A percentile compares a stretch with the other conserved stretches of the same genome.
These are phyloP conservation scores for Zosterops lateralis DNA, from an alignment of 2,113 vertebrate species.

Conservation along the genomic window DNA sequence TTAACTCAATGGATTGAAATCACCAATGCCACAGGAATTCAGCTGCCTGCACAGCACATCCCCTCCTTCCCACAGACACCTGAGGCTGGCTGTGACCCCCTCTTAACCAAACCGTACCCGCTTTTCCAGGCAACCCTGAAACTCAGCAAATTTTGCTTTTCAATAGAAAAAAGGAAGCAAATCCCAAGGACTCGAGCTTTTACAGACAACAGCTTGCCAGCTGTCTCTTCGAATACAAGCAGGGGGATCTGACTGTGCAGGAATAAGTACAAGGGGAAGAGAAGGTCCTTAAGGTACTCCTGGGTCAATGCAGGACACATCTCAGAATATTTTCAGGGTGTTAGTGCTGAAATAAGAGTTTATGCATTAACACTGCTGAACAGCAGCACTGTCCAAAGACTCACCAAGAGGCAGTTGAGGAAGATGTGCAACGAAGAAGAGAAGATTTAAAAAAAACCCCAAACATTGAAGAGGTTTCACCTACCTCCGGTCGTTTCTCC, in stretches of 20 bases:
- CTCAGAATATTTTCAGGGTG: not conserved
- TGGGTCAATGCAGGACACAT: not conserved
- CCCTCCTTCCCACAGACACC: not conserved
- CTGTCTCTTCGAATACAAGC: not conserved
- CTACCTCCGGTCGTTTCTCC: conserved; percentile 90
- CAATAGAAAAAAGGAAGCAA: not conserved
- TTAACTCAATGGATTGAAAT: not conserved
- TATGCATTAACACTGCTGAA: not conserved
- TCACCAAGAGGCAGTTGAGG: not conserved
- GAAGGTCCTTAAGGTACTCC: not conserved
- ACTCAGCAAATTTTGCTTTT: not conserved
- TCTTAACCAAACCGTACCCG: not conserved
- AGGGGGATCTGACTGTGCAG: not conserved
- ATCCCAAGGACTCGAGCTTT: not conserved
- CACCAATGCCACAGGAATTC: not conserved
- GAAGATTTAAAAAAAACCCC: not conserved
- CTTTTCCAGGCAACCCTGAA: not conserved
- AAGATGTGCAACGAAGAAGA: fast-evolving
- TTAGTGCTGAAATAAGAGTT: not conserved
- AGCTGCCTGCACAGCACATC: not conserved
- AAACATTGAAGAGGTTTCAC: not conserved
- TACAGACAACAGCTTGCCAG: not conserved
- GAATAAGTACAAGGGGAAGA: not conserved
- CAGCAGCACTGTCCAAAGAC: not conserved
- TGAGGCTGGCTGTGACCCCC: fast-evolving